phyloP scores from a whole-genome alignment of 2,888 invertebrate genomes.

The Philereme transversata region DNA sequence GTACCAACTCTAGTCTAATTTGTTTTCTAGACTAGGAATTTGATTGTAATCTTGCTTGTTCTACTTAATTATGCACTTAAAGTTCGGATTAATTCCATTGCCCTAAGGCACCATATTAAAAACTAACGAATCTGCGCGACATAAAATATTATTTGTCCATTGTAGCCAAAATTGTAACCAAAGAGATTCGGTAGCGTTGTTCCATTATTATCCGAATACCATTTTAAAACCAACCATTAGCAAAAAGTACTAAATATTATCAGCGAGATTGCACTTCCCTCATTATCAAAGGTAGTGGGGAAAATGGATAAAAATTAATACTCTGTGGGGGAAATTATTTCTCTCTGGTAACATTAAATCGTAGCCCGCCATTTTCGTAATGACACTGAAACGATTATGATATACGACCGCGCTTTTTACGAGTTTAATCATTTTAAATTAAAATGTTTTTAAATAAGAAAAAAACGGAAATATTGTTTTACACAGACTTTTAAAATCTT shows the following conservation, averaged over 20 bases:
- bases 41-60: no score
- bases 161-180: slow-evolving; percentile 7
- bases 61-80: no score
- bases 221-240: slow-evolving; percentile 13
- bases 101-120: no score
- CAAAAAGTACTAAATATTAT: neutral
- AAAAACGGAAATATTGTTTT: no score
- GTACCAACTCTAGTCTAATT: no score
- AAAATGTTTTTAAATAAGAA: no score
- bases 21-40: no score
- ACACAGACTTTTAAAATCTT: no score
- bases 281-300: slow-evolving; percentile 25
- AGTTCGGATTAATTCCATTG: no score
- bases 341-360: slow-evolving; percentile 64
- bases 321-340: slow-evolving; percentile 44
- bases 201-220: slow-evolving; percentile 19
- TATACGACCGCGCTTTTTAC: neutral
- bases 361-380: slow-evolving; percentile 62
- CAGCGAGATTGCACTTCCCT: slow-evolving; percentile 31
- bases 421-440: neutral
- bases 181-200: slow-evolving; percentile 5
- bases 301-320: slow-evolving; percentile 50
- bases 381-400: slow-evolving; percentile 58
- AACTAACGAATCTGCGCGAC: no score
- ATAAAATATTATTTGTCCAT: neutral